A percentile compares a stretch with the other conserved stretches of the same genome.
These are phyloP conservation scores for Thaleichthys pacificus DNA, from an alignment of 2,797 vertebrate species.

Conservation along the genomic window DNA sequence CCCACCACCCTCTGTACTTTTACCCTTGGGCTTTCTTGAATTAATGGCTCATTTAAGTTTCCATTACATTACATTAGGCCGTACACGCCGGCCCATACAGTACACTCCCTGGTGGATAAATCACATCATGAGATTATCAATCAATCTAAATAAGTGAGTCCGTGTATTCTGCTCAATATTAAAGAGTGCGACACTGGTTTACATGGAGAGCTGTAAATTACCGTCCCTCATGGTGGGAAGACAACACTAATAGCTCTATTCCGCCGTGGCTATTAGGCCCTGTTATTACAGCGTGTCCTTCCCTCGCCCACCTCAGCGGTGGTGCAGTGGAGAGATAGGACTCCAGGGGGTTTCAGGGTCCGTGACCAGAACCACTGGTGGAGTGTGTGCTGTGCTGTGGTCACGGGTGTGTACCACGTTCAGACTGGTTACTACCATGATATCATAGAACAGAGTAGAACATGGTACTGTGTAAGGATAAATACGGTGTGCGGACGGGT, in stretches of 20 bases:
- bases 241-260: constrained; percentile 44
- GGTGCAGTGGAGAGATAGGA: background rate
- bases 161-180: constrained; percentile 63
- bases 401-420: no score
- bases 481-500: no score
- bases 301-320: background rate
- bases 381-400: no score
- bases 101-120: constrained; percentile 61
- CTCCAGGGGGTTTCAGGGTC: background rate
- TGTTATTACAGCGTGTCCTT: background rate
- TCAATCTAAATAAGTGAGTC: constrained; percentile 69
- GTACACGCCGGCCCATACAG: constrained; percentile 41
- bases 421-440: no score
- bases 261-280: constrained; percentile 39
- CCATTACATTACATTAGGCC: constrained; percentile 67
- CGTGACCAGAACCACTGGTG: no score
- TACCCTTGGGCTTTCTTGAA: constrained; percentile 68
- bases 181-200: constrained; percentile 67
- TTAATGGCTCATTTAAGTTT: constrained; percentile 75
- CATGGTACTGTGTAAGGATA: no score
- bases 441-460: no score
- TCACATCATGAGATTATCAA: constrained; percentile 70
- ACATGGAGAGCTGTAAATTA: constrained; percentile 58
- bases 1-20: constrained; percentile 58
- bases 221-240: constrained; percentile 47